Evolutionary conservation across 2,888 invertebrate genomes (phyloP).

Genomic region (Incurvaria masculella): DNA sequence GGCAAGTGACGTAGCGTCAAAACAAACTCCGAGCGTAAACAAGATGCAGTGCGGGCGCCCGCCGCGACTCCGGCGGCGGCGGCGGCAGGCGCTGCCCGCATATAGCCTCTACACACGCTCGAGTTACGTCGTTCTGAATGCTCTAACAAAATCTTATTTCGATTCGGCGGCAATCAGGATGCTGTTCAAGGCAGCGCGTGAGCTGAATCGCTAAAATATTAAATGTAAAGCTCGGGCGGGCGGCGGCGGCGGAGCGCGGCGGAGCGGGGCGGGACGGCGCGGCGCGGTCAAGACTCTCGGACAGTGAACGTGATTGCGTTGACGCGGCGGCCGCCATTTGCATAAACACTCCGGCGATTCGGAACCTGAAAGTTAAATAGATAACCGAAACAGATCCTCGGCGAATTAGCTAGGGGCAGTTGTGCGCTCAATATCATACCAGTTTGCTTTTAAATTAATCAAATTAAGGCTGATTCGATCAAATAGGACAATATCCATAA

Average conservation of each 20-base stretch:
- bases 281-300: background rate
- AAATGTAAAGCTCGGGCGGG: conserved; percentile 29
- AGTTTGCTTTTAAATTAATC: background rate
- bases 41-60: background rate
- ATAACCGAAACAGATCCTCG: background rate
- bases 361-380: background rate
- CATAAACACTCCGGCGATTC: background rate
- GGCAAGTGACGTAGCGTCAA: no score
- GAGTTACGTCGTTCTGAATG: conserved; percentile 30
- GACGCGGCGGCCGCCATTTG: background rate
- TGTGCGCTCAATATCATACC: background rate
- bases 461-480: no score
- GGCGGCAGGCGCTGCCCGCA: background rate
- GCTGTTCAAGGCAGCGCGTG: conserved; percentile 53
- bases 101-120: background rate
- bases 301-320: background rate
- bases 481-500: no score
- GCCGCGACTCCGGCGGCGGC: background rate
- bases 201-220: conserved; percentile 51
- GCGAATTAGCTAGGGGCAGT: background rate
- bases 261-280: background rate
- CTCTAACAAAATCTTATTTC: conserved; percentile 56
- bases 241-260: conserved; percentile 28
- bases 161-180: conserved; percentile 57
- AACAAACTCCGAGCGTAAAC: no score